A percentile compares a stretch with the other conserved stretches of the same genome.
phyloP scores from a whole-genome alignment of 2,113 vertebrate species.

The Eulemur macaco region DNA sequence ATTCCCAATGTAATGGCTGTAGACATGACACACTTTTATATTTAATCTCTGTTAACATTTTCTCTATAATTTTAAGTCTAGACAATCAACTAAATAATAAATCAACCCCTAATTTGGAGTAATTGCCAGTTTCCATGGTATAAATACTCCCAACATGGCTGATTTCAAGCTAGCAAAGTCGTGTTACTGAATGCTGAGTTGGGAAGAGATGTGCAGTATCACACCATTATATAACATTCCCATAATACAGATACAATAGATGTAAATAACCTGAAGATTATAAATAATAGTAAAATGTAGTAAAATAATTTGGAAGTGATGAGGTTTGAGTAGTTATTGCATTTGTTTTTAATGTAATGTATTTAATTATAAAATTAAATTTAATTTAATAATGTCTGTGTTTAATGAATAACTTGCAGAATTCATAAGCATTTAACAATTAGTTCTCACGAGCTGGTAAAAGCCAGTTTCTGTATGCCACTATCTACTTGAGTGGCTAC shows the following conservation, averaged over 20 bases:
- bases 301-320: neutral
- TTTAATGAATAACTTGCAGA: neutral
- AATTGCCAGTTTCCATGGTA: neutral
- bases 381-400: neutral
- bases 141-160: neutral
- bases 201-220: neutral
- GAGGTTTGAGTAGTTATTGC: neutral
- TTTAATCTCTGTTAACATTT: neutral
- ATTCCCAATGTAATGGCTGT: neutral
- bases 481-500: neutral
- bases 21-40: neutral
- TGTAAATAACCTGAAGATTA: neutral
- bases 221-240: neutral
- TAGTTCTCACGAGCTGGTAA: neutral
- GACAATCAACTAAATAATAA: neutral
- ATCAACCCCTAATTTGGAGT: neutral
- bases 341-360: neutral
- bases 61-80: neutral
- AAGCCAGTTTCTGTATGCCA: neutral
- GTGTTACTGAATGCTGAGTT: neutral
- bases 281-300: neutral
- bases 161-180: neutral
- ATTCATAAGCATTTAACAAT: neutral
- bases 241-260: neutral
- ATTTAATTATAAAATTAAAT: neutral